Evolutionary conservation across 1,140 invertebrate species (phyloP), one percentile per base, ranked within the genome.

Genomic region (Oreohelix idahoensis): DNA sequence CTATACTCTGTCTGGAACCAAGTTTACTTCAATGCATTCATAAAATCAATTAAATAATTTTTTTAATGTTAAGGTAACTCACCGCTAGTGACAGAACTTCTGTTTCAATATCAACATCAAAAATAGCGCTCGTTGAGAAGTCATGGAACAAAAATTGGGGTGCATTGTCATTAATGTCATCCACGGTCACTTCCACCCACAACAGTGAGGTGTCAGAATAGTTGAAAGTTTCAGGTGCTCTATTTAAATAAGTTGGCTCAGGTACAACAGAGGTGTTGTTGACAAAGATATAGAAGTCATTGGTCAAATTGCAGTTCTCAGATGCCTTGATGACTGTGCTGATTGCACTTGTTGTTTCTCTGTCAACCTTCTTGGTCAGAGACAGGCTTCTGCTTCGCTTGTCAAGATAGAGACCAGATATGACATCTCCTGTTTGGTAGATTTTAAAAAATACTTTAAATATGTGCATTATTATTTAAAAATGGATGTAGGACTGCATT

Each of bases 101-200:
- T n/a, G 75, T 70, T 20, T 29, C 76, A n/a, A 70, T 36, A 1
- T 78, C 58, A 32, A 53, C 49, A 51, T 83, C 82, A 83, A 53
- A 79, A 15, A 79, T 32, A 63, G 76, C 53, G 20, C 71, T 66
- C 4, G 75, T 29, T 35, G 63, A 51, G 0, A 79, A 38, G 1
- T 38, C 32, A 17, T 36, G 66, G 20, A 35, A 26, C 10, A 36
- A 13, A 58, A 83, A 83, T n/a, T 51, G 29, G 0, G 82, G 82
- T 26, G 82, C 75, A 32, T 79, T 77, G 66, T 83, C 82, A 53
- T 83, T 79, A 0, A 71, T 53, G 66, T 83, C 82, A 26, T 35
- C 38, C 2, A 83, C 76, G 23, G 1, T 36, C 0, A 83, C 66
- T 36, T 49, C n/a, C 26, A 83, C 76, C 75, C 69, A 79, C 32